Conservation (phyloP, 2,797 vertebrate species). For the Mionectes olivaceus region DNA sequence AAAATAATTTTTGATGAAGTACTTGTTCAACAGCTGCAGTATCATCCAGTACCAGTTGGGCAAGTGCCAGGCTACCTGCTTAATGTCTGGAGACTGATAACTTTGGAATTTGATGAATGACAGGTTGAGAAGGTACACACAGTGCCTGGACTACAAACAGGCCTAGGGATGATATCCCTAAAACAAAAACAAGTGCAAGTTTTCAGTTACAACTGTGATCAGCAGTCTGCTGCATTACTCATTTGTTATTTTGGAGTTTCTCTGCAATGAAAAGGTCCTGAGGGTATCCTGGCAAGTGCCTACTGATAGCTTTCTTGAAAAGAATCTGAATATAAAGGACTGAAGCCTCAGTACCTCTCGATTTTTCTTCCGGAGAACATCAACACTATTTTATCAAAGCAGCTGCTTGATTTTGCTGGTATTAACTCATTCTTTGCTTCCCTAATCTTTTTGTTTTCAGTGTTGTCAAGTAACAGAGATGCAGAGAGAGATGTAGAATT, state of each 20-base stretch:
- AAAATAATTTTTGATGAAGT: conserved; percentile 46
- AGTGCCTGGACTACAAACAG: neutral
- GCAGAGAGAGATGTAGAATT: conserved; percentile 32
- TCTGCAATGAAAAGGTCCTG: neutral
- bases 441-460: conserved; percentile 59
- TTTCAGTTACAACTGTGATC: neutral
- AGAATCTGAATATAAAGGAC: neutral
- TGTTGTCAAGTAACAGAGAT: conserved; percentile 55
- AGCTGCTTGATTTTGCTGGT: neutral
- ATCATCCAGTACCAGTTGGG: neutral
- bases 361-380: neutral
- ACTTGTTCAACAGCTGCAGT: conserved; percentile 28
- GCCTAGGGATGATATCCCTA: neutral
- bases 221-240: neutral
- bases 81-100: neutral
- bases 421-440: conserved; percentile 48
- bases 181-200: neutral
- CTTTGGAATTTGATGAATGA: neutral
- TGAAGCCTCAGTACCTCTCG: neutral
- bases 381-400: neutral
- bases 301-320: neutral
- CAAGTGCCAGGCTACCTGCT: conserved; percentile 23
- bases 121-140: neutral
- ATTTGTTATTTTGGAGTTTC: neutral
- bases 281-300: neutral